Evolutionary conservation across 2,113 vertebrate genomes (phyloP).

Genomic region (Dasyurus viverrinus): DNA sequence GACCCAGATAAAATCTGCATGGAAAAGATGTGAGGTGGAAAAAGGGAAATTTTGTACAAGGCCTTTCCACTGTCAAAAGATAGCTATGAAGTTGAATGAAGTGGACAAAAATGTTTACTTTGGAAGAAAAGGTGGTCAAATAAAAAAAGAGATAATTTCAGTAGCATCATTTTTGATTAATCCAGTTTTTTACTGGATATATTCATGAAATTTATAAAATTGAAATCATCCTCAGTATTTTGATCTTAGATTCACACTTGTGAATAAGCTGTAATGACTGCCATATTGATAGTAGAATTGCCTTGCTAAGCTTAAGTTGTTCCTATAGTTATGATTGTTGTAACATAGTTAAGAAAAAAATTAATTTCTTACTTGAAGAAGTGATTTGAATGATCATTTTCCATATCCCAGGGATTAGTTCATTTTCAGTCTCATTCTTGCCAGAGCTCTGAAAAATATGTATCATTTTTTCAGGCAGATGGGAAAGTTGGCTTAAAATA

Average conservation of each 20-base stretch:
- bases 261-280: conserved; percentile 5
- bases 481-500: conserved; percentile 15
- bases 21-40: not conserved
- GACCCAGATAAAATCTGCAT: not conserved
- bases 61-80: not conserved
- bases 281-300: not conserved
- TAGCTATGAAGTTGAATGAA: not conserved
- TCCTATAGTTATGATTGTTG: conserved; percentile 32
- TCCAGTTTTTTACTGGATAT: no score
- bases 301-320: not conserved
- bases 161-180: conserved; percentile 3
- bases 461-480: not conserved
- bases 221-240: not conserved
- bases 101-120: conserved; percentile 29
- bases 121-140: conserved; percentile 34
- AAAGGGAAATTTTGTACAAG: not conserved
- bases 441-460: not conserved
- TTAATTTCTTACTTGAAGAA: conserved; percentile 22
- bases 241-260: not conserved
- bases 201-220: not conserved
- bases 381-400: conserved; percentile 3
- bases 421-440: conserved; percentile 36
- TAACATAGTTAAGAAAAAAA: conserved; percentile 41
- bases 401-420: conserved; percentile 13
- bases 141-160: conserved; percentile 31